phyloP scores from a whole-genome alignment of 2,888 invertebrate genomes.

The Linyphia triangularis region DNA sequence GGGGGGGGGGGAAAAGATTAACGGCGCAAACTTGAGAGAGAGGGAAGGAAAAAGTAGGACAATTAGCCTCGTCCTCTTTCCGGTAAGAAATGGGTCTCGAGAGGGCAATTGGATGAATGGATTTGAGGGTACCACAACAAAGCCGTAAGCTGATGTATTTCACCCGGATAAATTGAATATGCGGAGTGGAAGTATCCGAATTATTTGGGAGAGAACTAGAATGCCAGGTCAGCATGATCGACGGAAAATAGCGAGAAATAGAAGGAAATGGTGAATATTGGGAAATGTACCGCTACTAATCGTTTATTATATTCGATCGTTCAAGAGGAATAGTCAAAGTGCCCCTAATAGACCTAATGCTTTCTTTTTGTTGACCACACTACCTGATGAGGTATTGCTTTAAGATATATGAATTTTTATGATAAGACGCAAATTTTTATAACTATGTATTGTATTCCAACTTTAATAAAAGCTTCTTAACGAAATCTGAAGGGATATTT shows the following conservation, averaged over 20 bases:
- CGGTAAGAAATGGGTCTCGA: constrained; percentile 5
- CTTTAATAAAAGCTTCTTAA: too few species aligned
- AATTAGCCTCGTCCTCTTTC: constrained; percentile 11
- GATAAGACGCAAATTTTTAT: too few species aligned
- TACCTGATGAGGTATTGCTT: too few species aligned
- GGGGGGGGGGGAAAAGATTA: background rate
- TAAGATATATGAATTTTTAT: too few species aligned
- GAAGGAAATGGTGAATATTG: background rate
- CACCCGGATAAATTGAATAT: background rate
- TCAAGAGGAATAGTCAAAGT: too few species aligned
- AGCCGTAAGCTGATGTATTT: background rate
- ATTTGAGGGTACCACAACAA: background rate
- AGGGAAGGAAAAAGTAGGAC: background rate
- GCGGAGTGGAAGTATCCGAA: too few species aligned
- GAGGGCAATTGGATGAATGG: constrained; percentile 18
- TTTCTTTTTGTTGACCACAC: too few species aligned
- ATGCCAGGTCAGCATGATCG: background rate
- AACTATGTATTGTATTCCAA: too few species aligned
- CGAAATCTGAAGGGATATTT: too few species aligned
- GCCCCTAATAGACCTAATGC: too few species aligned
- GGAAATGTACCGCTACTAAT: background rate
- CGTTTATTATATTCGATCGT: too few species aligned
- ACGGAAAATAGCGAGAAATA: background rate
- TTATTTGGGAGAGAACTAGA: too few species aligned
- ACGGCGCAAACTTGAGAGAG: background rate